These are phyloP conservation scores for Centroberyx gerrardi DNA, from an alignment of 2,797 vertebrate species.

Conservation along the genomic window DNA sequence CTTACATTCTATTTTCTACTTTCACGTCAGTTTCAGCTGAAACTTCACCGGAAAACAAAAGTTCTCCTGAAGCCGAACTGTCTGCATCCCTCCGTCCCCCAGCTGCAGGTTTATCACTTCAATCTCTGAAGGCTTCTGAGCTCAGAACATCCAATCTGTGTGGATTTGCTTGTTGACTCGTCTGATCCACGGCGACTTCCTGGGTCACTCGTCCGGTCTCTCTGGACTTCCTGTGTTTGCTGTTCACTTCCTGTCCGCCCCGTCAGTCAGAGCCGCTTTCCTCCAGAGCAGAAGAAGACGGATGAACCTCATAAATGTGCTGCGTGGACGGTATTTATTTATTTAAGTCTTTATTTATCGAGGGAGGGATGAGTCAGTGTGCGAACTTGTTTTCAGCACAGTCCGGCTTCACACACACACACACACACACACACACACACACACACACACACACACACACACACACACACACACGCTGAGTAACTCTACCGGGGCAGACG, in stretches of 20 bases:
- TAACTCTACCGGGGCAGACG: no score
- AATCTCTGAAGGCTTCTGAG: slow-evolving; percentile 10
- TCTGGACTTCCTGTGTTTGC: slow-evolving; percentile 17
- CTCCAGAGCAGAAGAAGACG: neutral
- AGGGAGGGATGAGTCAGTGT: neutral
- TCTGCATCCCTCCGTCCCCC: no score
- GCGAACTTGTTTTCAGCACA: neutral
- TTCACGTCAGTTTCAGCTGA: no score
- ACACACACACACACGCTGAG: no score
- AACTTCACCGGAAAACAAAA: no score
- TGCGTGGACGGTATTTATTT: slow-evolving; percentile 45
- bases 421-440: no score
- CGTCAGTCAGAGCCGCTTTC: neutral
- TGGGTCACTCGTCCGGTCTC: slow-evolving; percentile 8
- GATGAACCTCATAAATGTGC: neutral
- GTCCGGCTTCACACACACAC: neutral
- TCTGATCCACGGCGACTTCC: neutral
- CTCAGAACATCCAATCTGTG: neutral
- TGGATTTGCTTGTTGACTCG: neutral
- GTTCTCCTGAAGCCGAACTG: no score
- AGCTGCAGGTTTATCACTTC: neutral
- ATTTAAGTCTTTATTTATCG: slow-evolving; percentile 9
- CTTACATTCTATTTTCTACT: no score
- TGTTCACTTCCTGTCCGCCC: neutral
- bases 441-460: no score